phyloP scores from a whole-genome alignment of 2,113 vertebrate genomes.

The western clawed frog (Xenopus tropicalis) region UCB_Xtro_10.0 CM004443.2:156218001-156218500 shows the following conservation, averaged over 20 bases:
- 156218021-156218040: constrained; percentile 42
- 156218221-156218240: not conserved
- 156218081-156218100: constrained; percentile 61
- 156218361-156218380: too few species aligned
- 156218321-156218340: too few species aligned
- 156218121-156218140: constrained; percentile 57
- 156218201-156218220: constrained; percentile 9
- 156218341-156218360: too few species aligned
- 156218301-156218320: too few species aligned
- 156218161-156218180: constrained; percentile 46
- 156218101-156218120: constrained; percentile 64
- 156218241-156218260: constrained; percentile 2
- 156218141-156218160: constrained; percentile 66
- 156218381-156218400: too few species aligned
- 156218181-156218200: constrained; percentile 40
- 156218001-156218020: constrained; percentile 39
- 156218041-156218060: constrained; percentile 41
- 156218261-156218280: not conserved
- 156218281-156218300: too few species aligned
- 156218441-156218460: too few species aligned
- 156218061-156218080: constrained; percentile 63
- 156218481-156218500: too few species aligned
- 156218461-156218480: too few species aligned
- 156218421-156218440: too few species aligned
- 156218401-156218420: too few species aligned